Percentiles rank a stretch among this genome's conserved stretches.
Evolutionary conservation across 2,113 vertebrate genomes (phyloP).

Genomic region (Cettia cetti): DNA sequence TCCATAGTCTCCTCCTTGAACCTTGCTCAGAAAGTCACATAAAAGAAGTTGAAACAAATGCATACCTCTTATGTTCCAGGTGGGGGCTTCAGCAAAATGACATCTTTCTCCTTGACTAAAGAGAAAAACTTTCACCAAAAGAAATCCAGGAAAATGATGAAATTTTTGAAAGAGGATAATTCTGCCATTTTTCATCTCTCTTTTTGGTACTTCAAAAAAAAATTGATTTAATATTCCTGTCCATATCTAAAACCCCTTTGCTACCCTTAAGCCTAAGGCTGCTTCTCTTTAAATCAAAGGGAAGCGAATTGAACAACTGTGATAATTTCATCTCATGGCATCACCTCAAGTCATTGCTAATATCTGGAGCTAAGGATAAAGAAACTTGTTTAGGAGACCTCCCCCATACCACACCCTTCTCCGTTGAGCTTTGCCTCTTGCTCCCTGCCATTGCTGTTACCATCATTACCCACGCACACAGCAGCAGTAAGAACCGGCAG

Average conservation of each 20-base stretch:
- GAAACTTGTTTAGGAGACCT: neutral
- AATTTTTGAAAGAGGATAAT: neutral
- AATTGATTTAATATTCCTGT: neutral
- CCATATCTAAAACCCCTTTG: neutral
- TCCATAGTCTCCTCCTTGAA: neutral
- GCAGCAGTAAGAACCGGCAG: neutral
- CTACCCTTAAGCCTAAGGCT: neutral
- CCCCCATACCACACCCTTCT: no score
- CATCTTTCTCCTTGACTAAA: neutral
- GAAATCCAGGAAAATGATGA: neutral
- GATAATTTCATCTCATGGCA: neutral
- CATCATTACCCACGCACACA: accelerated
- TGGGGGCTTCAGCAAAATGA: neutral
- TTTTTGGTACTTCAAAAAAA: neutral
- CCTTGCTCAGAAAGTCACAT: neutral
- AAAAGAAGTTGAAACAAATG: neutral
- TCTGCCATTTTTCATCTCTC: neutral
- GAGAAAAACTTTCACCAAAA: neutral
- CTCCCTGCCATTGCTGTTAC: neutral
- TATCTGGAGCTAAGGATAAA: neutral
- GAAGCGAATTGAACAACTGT: neutral
- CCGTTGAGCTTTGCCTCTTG: neutral
- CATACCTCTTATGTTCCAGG: neutral
- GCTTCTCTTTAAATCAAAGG: neutral
- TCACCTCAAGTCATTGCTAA: neutral